Evolutionary conservation across 2,113 vertebrate genomes (phyloP).

Genomic region (Gasterosteus nipponicus): DNA sequence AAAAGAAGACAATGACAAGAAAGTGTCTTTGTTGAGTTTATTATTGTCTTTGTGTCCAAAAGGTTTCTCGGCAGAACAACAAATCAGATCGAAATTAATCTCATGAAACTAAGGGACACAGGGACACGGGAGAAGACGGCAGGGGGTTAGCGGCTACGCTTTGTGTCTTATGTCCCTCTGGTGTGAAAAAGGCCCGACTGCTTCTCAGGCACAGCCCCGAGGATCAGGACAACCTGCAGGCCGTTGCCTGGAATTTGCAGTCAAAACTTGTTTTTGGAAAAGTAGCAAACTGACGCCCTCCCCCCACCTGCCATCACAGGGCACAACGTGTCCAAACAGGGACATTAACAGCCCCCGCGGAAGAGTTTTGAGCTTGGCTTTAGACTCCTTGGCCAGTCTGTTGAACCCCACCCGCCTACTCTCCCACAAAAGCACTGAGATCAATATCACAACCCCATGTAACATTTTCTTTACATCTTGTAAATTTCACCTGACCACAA

Average conservation of each 20-base stretch:
- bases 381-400: neutral
- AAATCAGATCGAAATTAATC: conserved; percentile 52
- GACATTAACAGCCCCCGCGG: conserved; percentile 9
- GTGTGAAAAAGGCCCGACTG: conserved; percentile 7
- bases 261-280: conserved; percentile 46
- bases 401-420: neutral
- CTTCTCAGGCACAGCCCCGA: conserved; percentile 9
- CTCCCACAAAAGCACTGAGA: conserved; percentile 11
- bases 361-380: neutral
- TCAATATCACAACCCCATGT: conserved; percentile 23
- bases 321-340: conserved; percentile 27
- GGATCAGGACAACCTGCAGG: neutral
- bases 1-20: neutral
- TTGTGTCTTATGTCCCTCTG: neutral
- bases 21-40: conserved; percentile 54
- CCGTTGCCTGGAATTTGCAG: neutral
- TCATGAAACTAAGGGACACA: conserved; percentile 42
- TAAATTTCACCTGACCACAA: conserved; percentile 45
- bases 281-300: conserved; percentile 53
- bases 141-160: neutral
- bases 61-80: conserved; percentile 18
- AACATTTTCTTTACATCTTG: conserved; percentile 32
- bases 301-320: neutral
- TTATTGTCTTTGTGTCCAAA: conserved; percentile 55
- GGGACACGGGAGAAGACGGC: conserved; percentile 1